phyloP scores from a whole-genome alignment of 35 echinoderm and acorn worm genomes.

The Ophioderma brevispina region DNA sequence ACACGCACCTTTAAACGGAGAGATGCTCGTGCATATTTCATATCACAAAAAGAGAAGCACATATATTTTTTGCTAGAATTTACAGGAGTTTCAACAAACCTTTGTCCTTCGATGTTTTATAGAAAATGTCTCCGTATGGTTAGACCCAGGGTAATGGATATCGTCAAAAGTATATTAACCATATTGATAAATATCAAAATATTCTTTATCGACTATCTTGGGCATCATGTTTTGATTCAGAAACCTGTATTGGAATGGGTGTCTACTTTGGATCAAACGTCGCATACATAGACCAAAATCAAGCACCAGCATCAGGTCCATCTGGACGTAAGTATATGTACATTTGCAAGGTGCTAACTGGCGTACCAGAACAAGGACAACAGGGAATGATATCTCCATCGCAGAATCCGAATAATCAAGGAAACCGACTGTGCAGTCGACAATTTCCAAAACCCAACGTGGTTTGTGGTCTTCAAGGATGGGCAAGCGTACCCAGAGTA shows the following conservation, averaged over 20 bases:
- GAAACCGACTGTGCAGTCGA: not conserved
- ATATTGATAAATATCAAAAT: too few species aligned
- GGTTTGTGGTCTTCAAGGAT: not conserved
- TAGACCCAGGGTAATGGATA: too few species aligned
- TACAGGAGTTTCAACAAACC: too few species aligned
- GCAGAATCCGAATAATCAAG: not conserved
- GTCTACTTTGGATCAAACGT: constrained; percentile 38
- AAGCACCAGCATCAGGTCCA: not conserved
- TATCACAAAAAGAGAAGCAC: too few species aligned
- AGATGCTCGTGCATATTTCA: too few species aligned
- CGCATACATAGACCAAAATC: constrained; percentile 1
- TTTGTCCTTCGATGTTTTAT: too few species aligned
- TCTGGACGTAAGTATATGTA: constrained; percentile 30
- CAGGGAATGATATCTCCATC: constrained; percentile 29
- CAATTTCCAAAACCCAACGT: not conserved
- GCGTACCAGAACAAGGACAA: not conserved
- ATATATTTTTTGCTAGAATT: too few species aligned
- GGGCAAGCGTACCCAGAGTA: not conserved
- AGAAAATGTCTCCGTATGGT: too few species aligned
- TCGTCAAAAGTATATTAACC: too few species aligned
- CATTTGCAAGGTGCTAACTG: constrained; percentile 27
- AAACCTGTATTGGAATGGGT: not conserved
- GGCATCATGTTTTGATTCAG: too few species aligned
- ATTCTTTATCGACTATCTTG: too few species aligned
- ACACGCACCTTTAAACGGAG: too few species aligned